phyloP scores from a whole-genome alignment of 2,113 vertebrate species.

The Charina bottae region DNA sequence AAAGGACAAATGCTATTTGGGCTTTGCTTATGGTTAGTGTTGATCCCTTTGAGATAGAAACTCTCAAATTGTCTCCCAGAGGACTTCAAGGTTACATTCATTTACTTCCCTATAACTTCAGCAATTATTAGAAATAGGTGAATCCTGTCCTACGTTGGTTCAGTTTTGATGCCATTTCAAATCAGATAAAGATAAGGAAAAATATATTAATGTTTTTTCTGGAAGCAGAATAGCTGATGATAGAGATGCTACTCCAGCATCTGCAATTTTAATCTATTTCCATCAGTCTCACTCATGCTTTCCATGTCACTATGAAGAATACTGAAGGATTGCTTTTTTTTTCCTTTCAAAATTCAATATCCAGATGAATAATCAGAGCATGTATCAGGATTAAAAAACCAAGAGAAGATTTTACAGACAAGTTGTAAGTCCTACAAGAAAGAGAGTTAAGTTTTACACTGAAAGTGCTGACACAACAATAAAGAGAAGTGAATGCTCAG shows the following conservation, averaged over 20 bases:
- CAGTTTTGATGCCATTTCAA: not conserved
- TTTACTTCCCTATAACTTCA: not conserved
- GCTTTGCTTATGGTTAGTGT: not conserved
- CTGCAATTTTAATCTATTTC: not conserved
- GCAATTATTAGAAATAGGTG: not conserved
- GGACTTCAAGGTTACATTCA: not conserved
- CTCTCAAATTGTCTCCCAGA: not conserved
- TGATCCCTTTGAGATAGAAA: not conserved
- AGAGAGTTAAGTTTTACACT: slow-evolving; percentile 35
- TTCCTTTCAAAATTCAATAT: not conserved
- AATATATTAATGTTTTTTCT: not conserved
- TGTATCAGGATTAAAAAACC: not conserved
- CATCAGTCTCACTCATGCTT: not conserved
- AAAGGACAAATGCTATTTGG: not conserved
- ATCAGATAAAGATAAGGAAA: not conserved
- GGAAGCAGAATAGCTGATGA: not conserved
- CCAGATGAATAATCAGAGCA: not conserved
- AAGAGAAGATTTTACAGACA: slow-evolving; percentile 22
- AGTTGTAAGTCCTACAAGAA: slow-evolving; percentile 28
- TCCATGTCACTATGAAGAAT: not conserved
- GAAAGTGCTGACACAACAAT: slow-evolving; percentile 18
- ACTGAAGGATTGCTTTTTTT: not conserved
- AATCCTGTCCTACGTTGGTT: not conserved
- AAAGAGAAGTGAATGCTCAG: not conserved
- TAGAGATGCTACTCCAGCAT: not conserved